Conservation (phyloP, 2,888 invertebrate species). For the Drosophila putrida region DNA sequence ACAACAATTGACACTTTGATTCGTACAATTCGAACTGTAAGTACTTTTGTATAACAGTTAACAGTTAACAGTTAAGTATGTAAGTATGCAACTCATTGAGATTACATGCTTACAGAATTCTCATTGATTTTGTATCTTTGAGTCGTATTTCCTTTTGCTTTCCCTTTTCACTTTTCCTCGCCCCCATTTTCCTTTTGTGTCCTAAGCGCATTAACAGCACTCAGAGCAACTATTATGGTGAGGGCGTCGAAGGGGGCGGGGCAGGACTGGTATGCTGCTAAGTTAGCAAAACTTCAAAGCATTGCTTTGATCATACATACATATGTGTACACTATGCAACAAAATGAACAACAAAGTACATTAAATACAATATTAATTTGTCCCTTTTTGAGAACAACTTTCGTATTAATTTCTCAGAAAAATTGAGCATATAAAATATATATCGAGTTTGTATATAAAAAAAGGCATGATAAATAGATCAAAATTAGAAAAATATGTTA, state of each 20-base stretch:
- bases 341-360: constrained; percentile 1
- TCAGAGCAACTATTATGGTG: neutral
- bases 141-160: neutral
- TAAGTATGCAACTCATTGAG: constrained; percentile 14
- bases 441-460: too few relatives aligned
- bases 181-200: neutral
- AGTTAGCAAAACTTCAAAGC: constrained; percentile 2
- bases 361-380: neutral
- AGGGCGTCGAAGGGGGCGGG: neutral
- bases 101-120: constrained; percentile 16
- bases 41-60: constrained; percentile 15
- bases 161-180: constrained; percentile 13
- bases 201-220: constrained; percentile 52
- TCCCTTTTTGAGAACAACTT: neutral
- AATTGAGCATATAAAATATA: neutral
- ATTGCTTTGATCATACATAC: constrained; percentile 7
- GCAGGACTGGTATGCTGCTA: neutral
- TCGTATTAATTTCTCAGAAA: neutral
- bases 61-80: neutral
- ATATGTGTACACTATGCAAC: constrained; percentile 11
- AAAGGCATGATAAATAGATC: too few relatives aligned
- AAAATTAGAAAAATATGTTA: too few relatives aligned
- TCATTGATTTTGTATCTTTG: constrained; percentile 24
- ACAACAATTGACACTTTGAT: constrained; percentile 10
- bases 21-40: constrained; percentile 1